Evolutionary conservation across 2,797 vertebrate species (phyloP).

Genomic region (Mionectes olivaceus): DNA sequence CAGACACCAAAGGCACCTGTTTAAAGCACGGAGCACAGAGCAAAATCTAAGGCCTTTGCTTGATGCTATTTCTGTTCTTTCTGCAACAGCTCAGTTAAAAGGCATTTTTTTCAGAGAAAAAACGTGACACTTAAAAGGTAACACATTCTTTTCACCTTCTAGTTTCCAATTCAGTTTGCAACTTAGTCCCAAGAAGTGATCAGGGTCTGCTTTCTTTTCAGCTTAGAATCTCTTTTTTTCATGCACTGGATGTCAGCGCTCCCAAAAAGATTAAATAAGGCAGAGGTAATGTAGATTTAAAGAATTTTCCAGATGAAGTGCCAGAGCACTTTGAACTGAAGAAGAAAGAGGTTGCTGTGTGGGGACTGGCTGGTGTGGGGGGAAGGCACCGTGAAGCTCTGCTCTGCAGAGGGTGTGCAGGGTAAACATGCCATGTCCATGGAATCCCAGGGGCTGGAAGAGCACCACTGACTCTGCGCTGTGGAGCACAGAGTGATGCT

Average conservation of each 20-base stretch:
- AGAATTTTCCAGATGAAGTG: slow-evolving; percentile 75
- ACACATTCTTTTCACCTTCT: slow-evolving; percentile 63
- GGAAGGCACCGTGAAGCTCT: not conserved
- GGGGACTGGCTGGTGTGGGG: not conserved
- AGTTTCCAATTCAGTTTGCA: slow-evolving; percentile 57
- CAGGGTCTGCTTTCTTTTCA: slow-evolving; percentile 58
- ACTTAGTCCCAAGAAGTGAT: slow-evolving; percentile 51
- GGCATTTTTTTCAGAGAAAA: slow-evolving; percentile 36
- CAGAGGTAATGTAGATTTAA: slow-evolving; percentile 79
- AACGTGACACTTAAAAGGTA: slow-evolving; percentile 58
- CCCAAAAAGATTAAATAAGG: slow-evolving; percentile 77
- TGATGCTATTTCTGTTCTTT: not conserved
- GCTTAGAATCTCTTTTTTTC: slow-evolving; percentile 71
- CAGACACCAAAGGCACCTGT: not conserved
- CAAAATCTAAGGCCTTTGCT: not conserved
- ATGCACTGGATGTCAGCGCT: slow-evolving; percentile 70
- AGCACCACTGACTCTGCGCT: not conserved
- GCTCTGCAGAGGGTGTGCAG: not conserved
- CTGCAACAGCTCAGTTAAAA: slow-evolving; percentile 35
- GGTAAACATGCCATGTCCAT: not conserved
- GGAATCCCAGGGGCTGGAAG: not conserved
- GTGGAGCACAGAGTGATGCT: not conserved
- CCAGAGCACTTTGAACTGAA: slow-evolving; percentile 73
- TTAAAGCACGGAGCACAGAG: not conserved
- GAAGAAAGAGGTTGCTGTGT: slow-evolving; percentile 67